Base-by-base conservation (phyloP, 1,140 invertebrate species). In the Agraylea sexmaculata region DNA sequence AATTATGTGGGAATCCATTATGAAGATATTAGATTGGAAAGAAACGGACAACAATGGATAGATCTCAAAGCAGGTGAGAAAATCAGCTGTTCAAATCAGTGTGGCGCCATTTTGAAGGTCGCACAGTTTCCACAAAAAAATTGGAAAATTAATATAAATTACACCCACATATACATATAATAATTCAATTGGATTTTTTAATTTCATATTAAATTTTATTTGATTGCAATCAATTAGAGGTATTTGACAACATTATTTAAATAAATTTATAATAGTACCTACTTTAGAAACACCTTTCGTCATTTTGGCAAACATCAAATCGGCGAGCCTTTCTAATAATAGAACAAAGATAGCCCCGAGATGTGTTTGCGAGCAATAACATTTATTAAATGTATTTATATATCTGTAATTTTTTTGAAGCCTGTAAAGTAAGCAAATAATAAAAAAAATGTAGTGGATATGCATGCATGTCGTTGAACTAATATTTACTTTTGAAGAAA, bases 1-100 rank as follows among this genome's bases (percentile, higher is more conserved):
- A 53, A 55, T 2, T 69, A 70, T 37, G 60, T 59, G 8, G 57
- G 55, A 19, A 52, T 68, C 5, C 51, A 58, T 1, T 75, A 61
- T 50, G 61, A 66, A 42, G 72, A 76, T 43, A 50, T 53, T 4
- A 53, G 60, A 20, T 46, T 60, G 34, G 48, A 45, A 37, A 37
- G 39, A 12, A 59, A 53, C 35, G 53, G 62, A 27, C 69, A 63
- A 21, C 36, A 40, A 27, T 49, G 25, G 43, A 45, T 15, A 16
- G 46, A 31, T 38, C 29, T 33, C 36, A 27, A 37, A 33, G 62
- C 46, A 50, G 2, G 48, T 55, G 19, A 54, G 57, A 22, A 73
- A 73, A 51, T 42, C 56, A 38, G 56, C 61, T 59, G 59, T 49
- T 17, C 40, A 17, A n/a, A 15, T 4, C 11, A 33, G 16, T 12